Evolutionary conservation across 1,140 invertebrate species (phyloP), one percentile per base, ranked within the genome.

Genomic region (Scaptodrosophila lebanonensis): DNA sequence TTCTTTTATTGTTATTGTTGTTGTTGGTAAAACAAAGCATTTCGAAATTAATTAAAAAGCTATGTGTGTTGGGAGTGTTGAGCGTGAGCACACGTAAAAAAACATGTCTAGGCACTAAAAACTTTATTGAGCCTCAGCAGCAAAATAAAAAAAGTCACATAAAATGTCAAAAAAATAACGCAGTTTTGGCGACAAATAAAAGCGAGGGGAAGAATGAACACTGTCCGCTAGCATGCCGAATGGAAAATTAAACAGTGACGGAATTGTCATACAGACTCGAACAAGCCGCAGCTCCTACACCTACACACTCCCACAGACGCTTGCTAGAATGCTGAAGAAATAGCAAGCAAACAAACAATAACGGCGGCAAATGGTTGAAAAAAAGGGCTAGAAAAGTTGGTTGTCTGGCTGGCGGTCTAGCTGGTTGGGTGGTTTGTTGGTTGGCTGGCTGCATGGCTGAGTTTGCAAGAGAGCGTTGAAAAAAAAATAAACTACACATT

Each of bases 211-310:
- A 79, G 82, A 72, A 82, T 79, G 82, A 79, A 79, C 73, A 79
- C 61, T 69, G 73, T 52, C 73, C 75, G 75, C n/a, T n/a, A n/a
- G 49, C 54, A 36, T 42, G 25, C 60, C 57, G 68, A 79, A 72
- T 82, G 75, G 66, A 79, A 79, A 79, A 72, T 79, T 79, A 79
- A 79, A 79, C 73, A 79, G 66, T 69, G 73, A 53, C 73, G 73
- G 75, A 79, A 82, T 82, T 79, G 73, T 79, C 73, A 69, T 73
- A 77, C 73, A 77, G 61, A n/a, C n/a, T n/a, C n/a, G n/a, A n/a
- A 79, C 59, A 68, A 49, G 68, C 64, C 73, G 49, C 73, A 57
- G 73, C 30, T 18, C 29, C 3, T 3, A 43, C 12, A 33, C 44
- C 25, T 8, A 42, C 38, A 11, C 12, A 25, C 38, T 11, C 25